Conservation (phyloP, 2,888 invertebrate genomes). For the Coremacera marginata region DNA sequence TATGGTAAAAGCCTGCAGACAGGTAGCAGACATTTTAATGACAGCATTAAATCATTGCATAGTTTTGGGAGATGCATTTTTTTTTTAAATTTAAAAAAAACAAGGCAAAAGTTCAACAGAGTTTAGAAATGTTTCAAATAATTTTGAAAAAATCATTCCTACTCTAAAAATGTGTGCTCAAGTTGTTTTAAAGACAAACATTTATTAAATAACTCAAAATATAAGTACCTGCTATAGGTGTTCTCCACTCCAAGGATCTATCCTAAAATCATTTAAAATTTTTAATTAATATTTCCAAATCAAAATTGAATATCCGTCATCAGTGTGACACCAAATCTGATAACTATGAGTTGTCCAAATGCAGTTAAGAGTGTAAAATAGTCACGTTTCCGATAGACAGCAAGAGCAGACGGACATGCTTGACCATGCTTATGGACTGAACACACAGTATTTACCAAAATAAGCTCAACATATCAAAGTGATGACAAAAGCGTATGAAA, state of each 20-base stretch:
- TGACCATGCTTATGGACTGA: not conserved
- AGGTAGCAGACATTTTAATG: slow-evolving; percentile 33
- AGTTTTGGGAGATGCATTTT: not conserved
- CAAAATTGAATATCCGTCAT: not conserved
- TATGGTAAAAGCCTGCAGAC: slow-evolving; percentile 19
- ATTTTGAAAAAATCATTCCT: not conserved
- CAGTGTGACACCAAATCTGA: not conserved
- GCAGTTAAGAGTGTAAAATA: not conserved
- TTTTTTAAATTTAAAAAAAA: not conserved
- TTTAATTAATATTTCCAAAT: not conserved
- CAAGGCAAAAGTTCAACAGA: not conserved
- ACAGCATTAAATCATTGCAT: slow-evolving; percentile 32
- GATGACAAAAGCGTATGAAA: not conserved
- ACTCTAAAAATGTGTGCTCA: too few species aligned
- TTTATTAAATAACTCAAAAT: too few species aligned
- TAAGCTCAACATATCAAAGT: not conserved
- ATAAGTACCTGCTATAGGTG: not conserved
- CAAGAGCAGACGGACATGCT: not conserved
- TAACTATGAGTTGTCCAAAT: not conserved
- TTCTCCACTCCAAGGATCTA: not conserved
- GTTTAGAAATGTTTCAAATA: not conserved
- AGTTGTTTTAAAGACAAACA: too few species aligned
- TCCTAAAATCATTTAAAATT: not conserved
- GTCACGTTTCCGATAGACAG: slow-evolving; percentile 23
- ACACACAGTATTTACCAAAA: slow-evolving; percentile 1